These are phyloP conservation scores for Notothenia rossii DNA, from an alignment of 2,113 vertebrate species.

Conservation along the genomic window DNA sequence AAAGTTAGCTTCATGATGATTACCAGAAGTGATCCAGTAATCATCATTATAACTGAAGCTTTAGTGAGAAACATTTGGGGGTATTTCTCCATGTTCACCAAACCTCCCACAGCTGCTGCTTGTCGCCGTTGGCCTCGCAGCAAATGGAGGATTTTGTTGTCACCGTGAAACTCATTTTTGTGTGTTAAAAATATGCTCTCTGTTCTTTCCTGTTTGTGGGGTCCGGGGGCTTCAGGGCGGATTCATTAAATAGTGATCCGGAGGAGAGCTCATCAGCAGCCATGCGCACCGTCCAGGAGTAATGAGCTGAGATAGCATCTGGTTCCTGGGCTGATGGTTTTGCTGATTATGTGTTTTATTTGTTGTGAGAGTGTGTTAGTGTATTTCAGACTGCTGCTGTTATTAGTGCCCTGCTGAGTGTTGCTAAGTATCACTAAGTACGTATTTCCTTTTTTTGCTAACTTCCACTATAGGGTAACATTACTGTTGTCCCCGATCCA, in stretches of 20 bases:
- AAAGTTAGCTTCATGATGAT: slow-evolving; percentile 11
- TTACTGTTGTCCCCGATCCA: too few relatives aligned
- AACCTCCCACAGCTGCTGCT: slow-evolving; percentile 31
- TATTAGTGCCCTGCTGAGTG: too few relatives aligned
- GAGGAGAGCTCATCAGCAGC: slow-evolving; percentile 57
- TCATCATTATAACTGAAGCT: neutral
- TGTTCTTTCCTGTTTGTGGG: neutral
- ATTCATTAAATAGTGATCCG: slow-evolving; percentile 23
- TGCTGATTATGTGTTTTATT: slow-evolving; percentile 21
- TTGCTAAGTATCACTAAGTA: too few relatives aligned
- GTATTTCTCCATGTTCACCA: neutral
- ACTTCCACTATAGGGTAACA: too few relatives aligned
- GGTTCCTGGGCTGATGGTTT: slow-evolving; percentile 31
- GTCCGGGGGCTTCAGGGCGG: neutral
- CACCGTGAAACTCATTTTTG: neutral
- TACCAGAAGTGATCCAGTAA: neutral
- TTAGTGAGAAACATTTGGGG: neutral
- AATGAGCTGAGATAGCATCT: slow-evolving; percentile 55
- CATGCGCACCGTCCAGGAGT: slow-evolving; percentile 7
- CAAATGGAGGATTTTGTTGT: neutral
- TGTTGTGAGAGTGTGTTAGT: neutral
- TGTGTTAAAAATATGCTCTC: slow-evolving; percentile 1
- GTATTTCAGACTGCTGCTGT: neutral
- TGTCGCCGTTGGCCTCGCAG: neutral
- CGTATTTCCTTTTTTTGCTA: too few relatives aligned